These are phyloP conservation scores for Anastrepha obliqua DNA, from an alignment of 1,140 invertebrate species.

Conservation along the genomic window DNA sequence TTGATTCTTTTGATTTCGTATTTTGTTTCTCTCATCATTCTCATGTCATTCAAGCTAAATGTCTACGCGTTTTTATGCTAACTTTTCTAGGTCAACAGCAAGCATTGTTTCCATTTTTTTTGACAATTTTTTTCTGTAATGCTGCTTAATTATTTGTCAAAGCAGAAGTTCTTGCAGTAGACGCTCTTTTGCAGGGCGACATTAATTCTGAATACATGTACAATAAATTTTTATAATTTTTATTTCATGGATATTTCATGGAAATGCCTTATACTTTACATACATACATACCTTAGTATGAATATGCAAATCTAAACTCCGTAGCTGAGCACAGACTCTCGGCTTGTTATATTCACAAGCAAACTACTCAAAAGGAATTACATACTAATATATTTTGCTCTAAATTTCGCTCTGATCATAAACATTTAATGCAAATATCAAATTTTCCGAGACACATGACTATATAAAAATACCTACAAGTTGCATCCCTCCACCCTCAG, in stretches of 20 bases:
- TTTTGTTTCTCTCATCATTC: not conserved
- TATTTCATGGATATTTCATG: too few species aligned
- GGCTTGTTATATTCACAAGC: too few species aligned
- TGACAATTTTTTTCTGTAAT: not conserved
- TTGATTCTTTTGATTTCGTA: not conserved
- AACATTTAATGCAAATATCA: conserved; percentile 22
- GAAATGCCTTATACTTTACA: too few species aligned
- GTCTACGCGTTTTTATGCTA: not conserved
- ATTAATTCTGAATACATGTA: too few species aligned
- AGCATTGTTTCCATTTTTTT: conserved; percentile 8
- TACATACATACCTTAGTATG: too few species aligned
- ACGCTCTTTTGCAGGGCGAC: too few species aligned
- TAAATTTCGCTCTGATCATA: not conserved
- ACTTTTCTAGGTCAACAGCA: conserved; percentile 34
- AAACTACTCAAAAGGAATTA: too few species aligned
- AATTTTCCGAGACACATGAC: not conserved
- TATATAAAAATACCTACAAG: not conserved
- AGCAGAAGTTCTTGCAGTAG: too few species aligned
- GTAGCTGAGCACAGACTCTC: too few species aligned
- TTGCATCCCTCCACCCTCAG: not conserved
- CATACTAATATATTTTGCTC: not conserved
- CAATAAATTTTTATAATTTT: too few species aligned
- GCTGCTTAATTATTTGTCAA: too few species aligned
- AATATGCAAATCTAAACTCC: too few species aligned
- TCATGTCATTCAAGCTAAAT: conserved; percentile 33